These are phyloP conservation scores for Phycodurus eques DNA, from an alignment of 2,113 vertebrate species.

Conservation along the genomic window DNA sequence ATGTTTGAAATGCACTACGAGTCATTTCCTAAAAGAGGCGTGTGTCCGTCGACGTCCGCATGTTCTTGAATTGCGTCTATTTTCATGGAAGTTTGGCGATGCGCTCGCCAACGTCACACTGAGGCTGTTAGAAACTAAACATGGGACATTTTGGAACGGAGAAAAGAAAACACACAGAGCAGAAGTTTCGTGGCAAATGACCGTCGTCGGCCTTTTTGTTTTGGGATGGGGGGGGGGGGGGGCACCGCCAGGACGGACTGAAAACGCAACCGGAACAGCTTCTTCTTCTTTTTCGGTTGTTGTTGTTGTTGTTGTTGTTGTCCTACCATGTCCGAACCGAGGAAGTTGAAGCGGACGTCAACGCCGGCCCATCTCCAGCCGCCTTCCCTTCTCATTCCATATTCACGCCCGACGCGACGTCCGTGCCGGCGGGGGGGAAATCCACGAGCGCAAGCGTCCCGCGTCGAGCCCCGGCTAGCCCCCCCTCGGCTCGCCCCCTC, in stretches of 20 bases:
- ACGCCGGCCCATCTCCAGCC: slow-evolving; percentile 65
- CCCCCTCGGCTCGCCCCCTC: background rate
- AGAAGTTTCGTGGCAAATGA: background rate
- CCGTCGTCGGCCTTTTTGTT: too few species aligned
- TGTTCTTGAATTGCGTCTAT: background rate
- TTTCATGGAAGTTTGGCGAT: slow-evolving; percentile 25
- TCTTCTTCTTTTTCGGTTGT: background rate
- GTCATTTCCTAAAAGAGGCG: background rate
- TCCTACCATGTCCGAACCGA: slow-evolving; percentile 77
- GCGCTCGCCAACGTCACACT: slow-evolving; percentile 10
- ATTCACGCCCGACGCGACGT: slow-evolving; percentile 48
- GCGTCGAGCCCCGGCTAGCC: slow-evolving; percentile 53
- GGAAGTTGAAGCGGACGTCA: slow-evolving; percentile 65
- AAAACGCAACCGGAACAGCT: slow-evolving; percentile 44
- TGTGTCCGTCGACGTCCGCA: background rate
- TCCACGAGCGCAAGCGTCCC: slow-evolving; percentile 70
- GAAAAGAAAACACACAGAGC: background rate
- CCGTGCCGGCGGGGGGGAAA: slow-evolving; percentile 60
- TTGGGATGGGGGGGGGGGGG: too few species aligned
- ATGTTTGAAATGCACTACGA: background rate
- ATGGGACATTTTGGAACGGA: background rate
- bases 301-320: background rate
- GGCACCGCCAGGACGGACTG: background rate
- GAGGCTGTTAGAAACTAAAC: slow-evolving; percentile 1
- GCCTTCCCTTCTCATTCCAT: slow-evolving; percentile 56